Percentiles rank a stretch among this genome's conserved stretches.
Evolutionary conservation across 2,797 vertebrate genomes (phyloP).

Genomic region (Carcharodon carcharias): DNA sequence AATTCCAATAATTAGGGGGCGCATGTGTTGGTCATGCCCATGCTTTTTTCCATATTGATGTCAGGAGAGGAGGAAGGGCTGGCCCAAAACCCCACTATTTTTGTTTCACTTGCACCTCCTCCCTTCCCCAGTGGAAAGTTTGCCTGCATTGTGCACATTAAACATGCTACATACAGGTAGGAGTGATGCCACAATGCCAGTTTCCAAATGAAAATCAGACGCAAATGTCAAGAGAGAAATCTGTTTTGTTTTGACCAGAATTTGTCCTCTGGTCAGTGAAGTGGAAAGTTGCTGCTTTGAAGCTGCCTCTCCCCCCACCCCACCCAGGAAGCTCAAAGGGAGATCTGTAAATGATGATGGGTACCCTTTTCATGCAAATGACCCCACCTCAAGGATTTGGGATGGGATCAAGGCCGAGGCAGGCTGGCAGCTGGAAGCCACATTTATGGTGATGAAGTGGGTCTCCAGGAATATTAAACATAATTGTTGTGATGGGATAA

Average conservation of each 20-base stretch:
- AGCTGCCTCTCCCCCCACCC: too few relatives aligned
- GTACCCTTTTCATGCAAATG: too few relatives aligned
- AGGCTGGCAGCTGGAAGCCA: too few relatives aligned
- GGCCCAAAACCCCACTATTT: neutral
- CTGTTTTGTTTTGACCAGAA: neutral
- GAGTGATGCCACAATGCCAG: neutral
- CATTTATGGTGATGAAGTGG: too few relatives aligned
- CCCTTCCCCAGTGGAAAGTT: neutral
- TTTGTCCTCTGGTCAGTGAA: neutral
- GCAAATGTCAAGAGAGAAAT: neutral
- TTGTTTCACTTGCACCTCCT: neutral
- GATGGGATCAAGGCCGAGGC: too few relatives aligned
- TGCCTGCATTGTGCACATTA: neutral
- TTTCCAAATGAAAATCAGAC: neutral
- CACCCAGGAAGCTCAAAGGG: too few relatives aligned
- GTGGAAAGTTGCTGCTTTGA: neutral
- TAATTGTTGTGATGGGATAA: too few relatives aligned
- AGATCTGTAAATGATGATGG: too few relatives aligned
- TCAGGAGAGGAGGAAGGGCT: neutral
- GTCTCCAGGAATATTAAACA: too few relatives aligned
- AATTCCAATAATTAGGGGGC: neutral
- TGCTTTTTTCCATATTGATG: neutral
- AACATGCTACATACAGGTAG: neutral
- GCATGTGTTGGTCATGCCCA: neutral
- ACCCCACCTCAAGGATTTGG: too few relatives aligned